A percentile compares a stretch with the other conserved stretches of the same genome.
phyloP scores from a whole-genome alignment of 2,797 vertebrate species.

The Leuciscus waleckii region DNA sequence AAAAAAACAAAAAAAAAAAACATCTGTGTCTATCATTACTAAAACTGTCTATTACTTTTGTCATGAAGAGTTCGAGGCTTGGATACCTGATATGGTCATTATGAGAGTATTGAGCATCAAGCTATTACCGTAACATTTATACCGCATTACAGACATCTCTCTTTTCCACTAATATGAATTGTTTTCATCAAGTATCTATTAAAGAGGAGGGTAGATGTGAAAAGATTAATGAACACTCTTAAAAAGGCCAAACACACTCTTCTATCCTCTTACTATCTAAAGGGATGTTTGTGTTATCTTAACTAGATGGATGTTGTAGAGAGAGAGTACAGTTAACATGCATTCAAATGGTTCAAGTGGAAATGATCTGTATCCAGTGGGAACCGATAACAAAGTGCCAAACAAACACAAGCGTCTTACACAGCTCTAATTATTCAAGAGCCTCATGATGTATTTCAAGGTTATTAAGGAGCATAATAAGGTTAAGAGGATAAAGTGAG shows the following conservation, averaged over 20 bases:
- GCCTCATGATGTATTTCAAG: constrained; percentile 1
- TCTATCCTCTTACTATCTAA: constrained; percentile 20
- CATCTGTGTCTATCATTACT: background rate
- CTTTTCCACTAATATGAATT: background rate
- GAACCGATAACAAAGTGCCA: constrained; percentile 17
- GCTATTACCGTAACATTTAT: background rate
- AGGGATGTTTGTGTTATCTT: constrained; percentile 35
- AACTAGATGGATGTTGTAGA: constrained; percentile 30
- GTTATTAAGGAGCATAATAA: constrained; percentile 2
- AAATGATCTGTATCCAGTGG: constrained; percentile 32
- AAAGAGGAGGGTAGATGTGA: background rate
- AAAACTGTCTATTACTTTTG: background rate
- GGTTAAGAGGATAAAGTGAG: background rate
- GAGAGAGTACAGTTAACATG: constrained; percentile 7
- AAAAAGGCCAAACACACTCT: constrained; percentile 4
- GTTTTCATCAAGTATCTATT: background rate
- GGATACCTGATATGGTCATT: background rate
- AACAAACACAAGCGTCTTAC: constrained; percentile 37
- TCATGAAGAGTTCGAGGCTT: background rate
- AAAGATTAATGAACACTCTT: background rate
- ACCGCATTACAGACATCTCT: background rate
- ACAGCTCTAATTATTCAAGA: constrained; percentile 1
- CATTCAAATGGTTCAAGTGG: constrained; percentile 2
- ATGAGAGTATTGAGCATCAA: background rate
- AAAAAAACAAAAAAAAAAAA: too few species aligned